Conservation (phyloP, 1,140 invertebrate genomes). For the Camponotus vicinus region DNA sequence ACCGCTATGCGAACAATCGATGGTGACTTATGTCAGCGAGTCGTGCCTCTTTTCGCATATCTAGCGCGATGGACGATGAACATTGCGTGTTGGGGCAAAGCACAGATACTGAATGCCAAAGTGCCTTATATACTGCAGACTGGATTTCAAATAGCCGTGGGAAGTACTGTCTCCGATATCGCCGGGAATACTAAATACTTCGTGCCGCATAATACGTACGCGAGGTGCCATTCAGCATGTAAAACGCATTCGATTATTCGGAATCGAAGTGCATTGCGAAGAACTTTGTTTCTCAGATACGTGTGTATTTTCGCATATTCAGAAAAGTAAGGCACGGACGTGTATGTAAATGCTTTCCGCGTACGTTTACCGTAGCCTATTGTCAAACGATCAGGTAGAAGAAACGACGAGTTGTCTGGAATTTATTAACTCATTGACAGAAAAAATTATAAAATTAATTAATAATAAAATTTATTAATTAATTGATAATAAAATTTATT, state of each 20-base stretch:
- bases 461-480: no score
- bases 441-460: no score
- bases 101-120: constrained; percentile 76
- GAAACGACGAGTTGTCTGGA: constrained; percentile 79
- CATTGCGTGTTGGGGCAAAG: constrained; percentile 75
- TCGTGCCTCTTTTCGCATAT: constrained; percentile 71
- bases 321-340: constrained; percentile 67
- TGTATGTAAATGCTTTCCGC: constrained; percentile 62
- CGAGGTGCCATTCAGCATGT: constrained; percentile 54
- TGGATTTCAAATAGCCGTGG: constrained; percentile 85
- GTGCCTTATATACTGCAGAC: constrained; percentile 63
- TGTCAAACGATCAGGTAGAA: constrained; percentile 77
- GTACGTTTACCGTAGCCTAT: constrained; percentile 71
- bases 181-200: constrained; percentile 81
- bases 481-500: no score
- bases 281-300: constrained; percentile 50
- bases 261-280: constrained; percentile 62
- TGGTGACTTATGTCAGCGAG: constrained; percentile 48
- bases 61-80: constrained; percentile 47
- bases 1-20: constrained; percentile 29
- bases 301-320: not conserved
- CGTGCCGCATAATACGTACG: constrained; percentile 7
- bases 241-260: constrained; percentile 52
- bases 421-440: constrained; percentile 76
- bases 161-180: constrained; percentile 81